These are phyloP conservation scores for Pyrocephalus nanus DNA, from an alignment of 2,797 vertebrate species.

Conservation along the genomic window DNA sequence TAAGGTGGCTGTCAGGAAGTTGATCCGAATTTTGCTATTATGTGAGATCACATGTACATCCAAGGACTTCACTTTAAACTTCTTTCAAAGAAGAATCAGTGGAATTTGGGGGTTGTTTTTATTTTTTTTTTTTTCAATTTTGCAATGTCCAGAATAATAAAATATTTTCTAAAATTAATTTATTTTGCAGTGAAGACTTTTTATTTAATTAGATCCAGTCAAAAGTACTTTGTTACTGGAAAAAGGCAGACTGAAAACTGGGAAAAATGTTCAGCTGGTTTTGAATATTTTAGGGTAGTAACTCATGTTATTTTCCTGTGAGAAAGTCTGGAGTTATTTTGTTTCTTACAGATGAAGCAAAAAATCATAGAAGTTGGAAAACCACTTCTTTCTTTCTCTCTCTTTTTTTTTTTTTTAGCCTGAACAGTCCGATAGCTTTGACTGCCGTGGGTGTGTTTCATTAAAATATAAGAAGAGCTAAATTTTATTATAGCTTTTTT, in stretches of 20 bases:
- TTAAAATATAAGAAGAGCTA: background rate
- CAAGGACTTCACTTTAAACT: background rate
- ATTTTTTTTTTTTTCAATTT: background rate
- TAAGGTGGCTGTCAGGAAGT: background rate
- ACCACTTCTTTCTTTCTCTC: background rate
- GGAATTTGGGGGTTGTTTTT: accelerated
- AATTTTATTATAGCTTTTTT: background rate
- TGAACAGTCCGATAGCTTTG: background rate
- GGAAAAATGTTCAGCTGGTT: background rate
- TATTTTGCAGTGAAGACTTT: background rate
- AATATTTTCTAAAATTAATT: background rate
- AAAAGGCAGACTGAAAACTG: background rate
- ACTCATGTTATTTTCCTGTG: background rate
- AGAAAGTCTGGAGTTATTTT: background rate
- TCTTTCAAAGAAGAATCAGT: background rate
- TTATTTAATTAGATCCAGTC: background rate
- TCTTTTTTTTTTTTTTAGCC: background rate
- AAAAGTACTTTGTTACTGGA: background rate
- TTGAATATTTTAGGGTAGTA: background rate
- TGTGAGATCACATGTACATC: background rate
- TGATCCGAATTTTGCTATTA: background rate
- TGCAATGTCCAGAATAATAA: background rate
- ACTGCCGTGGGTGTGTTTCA: background rate
- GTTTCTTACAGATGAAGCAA: background rate
- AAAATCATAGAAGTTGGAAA: background rate